Percentiles rank a stretch among this genome's conserved stretches.
phyloP scores from a whole-genome alignment of 2,797 vertebrate genomes.

The Muraenolepis orangiensis region DNA sequence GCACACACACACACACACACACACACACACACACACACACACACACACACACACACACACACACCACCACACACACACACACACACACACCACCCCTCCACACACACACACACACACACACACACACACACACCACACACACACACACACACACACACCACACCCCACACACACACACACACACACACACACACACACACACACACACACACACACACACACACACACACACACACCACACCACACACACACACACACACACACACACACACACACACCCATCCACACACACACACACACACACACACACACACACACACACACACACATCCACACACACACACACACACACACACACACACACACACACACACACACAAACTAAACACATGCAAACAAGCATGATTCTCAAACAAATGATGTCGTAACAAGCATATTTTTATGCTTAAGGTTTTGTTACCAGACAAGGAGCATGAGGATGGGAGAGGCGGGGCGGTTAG shows the following conservation, averaged over 20 bases:
- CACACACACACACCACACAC: slow-evolving; percentile 13
- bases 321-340: slow-evolving; percentile 13
- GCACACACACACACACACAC: slow-evolving; percentile 12
- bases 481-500: neutral
- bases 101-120: slow-evolving; percentile 18
- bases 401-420: too few species aligned
- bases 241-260: slow-evolving; percentile 18
- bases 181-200: slow-evolving; percentile 15
- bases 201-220: slow-evolving; percentile 18
- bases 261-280: slow-evolving; percentile 12
- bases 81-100: too few species aligned
- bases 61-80: slow-evolving; percentile 12
- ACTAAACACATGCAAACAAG: neutral
- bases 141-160: slow-evolving; percentile 18
- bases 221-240: slow-evolving; percentile 11
- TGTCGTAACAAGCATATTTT: too few species aligned
- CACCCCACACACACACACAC: slow-evolving; percentile 12
- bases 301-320: slow-evolving; percentile 12
- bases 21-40: slow-evolving; percentile 17
- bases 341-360: slow-evolving; percentile 17
- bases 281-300: slow-evolving; percentile 14
- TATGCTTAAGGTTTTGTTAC: too few species aligned
- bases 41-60: slow-evolving; percentile 14
- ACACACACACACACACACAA: slow-evolving; percentile 11
- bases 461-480: too few species aligned